Percentiles rank a stretch among this genome's conserved stretches.
phyloP scores from a whole-genome alignment of 2,888 invertebrate genomes.

The Strigamia maritima region DNA sequence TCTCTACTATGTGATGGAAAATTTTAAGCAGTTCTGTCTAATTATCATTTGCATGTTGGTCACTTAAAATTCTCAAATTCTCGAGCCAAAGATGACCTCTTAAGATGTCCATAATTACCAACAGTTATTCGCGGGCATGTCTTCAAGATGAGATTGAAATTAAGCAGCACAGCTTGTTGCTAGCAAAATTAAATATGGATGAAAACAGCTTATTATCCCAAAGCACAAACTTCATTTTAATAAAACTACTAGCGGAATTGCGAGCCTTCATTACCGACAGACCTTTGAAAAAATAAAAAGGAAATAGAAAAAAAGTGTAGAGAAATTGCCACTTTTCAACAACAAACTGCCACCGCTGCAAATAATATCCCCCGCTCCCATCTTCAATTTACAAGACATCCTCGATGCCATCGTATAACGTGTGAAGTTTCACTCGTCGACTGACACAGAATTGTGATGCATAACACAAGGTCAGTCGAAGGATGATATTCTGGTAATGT shows the following conservation, averaged over 20 bases:
- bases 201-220: constrained; percentile 32
- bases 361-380: constrained; percentile 12
- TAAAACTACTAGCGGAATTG: constrained; percentile 12
- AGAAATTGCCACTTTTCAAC: constrained; percentile 26
- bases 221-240: constrained; percentile 32
- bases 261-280: not conserved
- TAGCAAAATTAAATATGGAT: constrained; percentile 27
- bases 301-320: not conserved
- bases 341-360: constrained; percentile 26
- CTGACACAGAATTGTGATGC: constrained; percentile 17
- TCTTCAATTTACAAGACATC: constrained; percentile 32
- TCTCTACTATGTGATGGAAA: not conserved
- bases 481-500: constrained; percentile 27
- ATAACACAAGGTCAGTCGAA: constrained; percentile 17
- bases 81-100: constrained; percentile 32
- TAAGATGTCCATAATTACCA: constrained; percentile 28
- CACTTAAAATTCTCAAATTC: constrained; percentile 34
- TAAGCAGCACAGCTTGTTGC: constrained; percentile 34
- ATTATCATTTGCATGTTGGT: constrained; percentile 26
- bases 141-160: constrained; percentile 30
- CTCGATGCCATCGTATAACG: not conserved
- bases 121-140: constrained; percentile 30
- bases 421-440: constrained; percentile 26
- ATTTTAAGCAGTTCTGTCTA: constrained; percentile 19
- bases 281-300: not conserved